Base-by-base conservation (phyloP, 2,797 vertebrate genomes). In the Triplophysa yarkandensis region DNA sequence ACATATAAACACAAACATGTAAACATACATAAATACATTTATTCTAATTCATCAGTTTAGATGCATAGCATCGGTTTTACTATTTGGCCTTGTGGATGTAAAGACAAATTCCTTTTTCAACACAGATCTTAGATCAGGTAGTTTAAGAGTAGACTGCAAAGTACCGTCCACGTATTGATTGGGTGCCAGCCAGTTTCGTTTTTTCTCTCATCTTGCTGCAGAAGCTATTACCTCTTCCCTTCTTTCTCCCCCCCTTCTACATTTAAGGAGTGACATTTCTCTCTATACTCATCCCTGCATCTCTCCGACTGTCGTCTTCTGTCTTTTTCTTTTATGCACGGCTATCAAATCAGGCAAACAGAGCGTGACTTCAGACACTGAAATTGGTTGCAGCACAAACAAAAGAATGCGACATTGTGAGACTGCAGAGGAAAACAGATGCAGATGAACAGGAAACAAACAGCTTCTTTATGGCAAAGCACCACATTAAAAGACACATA, bases 371-470 rank as follows among this genome's bases (percentile, higher is more conserved):
- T 32, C 14, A 63, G 34, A 50, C 54, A 43, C 54, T 28, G 43
- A 28, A 75, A 76, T 70, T 57, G 16, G 62, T 7, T n/a, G 44
- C 72, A 55, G 58, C 4, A 11, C 46, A 58, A 63, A 75, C 76
- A 71, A 74, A 70, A 71, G 30, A 62, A 48, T 50, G 67, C n/a
- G 32, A 75, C 48, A 50, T 32, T 17, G 55, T 9, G 58, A 23
- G 76, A 66, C 55, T 68, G 46, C 64, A 68, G 64, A 27, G 54
- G 61, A 57, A 72, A 74, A 64, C 71, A 64, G 58, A 77, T 41
- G 32, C 62, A 60, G 57, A 70, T 21, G 41, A 79, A 68, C 54
- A 67, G 65, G 68, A 60, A 77, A 50, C 27, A 34, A 39, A 4
- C 46, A 11, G 43, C 17, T 27, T 21, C 55, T 64, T 3, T 48